Conservation (phyloP, 2,888 invertebrate species). For the Tachystola acroxantha region DNA sequence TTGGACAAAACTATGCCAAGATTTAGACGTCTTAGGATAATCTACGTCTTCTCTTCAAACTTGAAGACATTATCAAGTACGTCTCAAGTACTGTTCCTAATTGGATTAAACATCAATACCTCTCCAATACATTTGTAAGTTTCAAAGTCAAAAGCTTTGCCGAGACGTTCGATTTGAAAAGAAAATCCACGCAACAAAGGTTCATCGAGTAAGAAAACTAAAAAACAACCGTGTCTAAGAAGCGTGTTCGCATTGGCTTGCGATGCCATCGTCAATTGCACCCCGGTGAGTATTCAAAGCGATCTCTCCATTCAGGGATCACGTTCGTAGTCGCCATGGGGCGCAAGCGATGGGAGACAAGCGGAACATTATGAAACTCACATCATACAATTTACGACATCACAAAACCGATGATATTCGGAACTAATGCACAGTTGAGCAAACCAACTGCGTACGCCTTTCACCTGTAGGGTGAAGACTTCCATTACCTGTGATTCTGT, state of each 20-base stretch:
- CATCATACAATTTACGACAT: too few relatives aligned
- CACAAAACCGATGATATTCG: too few relatives aligned
- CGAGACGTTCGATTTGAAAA: constrained; percentile 4
- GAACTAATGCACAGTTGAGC: too few relatives aligned
- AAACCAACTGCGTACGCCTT: too few relatives aligned
- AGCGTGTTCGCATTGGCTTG: constrained; percentile 46
- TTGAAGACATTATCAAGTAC: too few relatives aligned
- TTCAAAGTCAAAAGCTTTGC: background rate
- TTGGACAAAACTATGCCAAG: too few relatives aligned
- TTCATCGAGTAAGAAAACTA: constrained; percentile 35
- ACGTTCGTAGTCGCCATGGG: constrained; percentile 39
- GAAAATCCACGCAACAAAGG: constrained; percentile 14
- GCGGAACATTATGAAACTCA: too few relatives aligned
- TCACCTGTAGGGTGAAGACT: too few relatives aligned
- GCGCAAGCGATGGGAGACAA: constrained; percentile 17
- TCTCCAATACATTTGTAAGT: background rate
- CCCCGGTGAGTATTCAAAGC: constrained; percentile 66
- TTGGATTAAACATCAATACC: background rate
- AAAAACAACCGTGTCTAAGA: constrained; percentile 41
- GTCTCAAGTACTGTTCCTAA: too few relatives aligned
- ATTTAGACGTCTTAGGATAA: too few relatives aligned
- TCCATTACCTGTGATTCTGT: too few relatives aligned
- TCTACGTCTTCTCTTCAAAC: too few relatives aligned
- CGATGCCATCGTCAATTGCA: constrained; percentile 65
- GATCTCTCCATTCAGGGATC: constrained; percentile 67